Percentiles rank a stretch among this genome's conserved stretches.
Evolutionary conservation across 2,113 vertebrate genomes (phyloP).

Genomic region (Charadrius vociferus): DNA sequence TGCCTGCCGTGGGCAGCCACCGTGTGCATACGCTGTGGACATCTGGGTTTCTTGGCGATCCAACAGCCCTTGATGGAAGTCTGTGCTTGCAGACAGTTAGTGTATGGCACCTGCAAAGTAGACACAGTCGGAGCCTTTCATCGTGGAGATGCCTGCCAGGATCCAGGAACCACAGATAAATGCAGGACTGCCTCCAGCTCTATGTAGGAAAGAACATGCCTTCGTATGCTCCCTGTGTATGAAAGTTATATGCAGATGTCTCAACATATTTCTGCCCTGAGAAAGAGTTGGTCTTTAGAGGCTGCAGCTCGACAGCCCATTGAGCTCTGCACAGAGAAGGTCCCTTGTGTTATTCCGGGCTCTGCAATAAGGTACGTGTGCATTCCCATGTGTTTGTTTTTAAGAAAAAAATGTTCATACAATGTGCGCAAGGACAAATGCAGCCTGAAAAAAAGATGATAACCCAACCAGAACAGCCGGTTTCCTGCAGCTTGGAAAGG

Average conservation of each 20-base stretch:
- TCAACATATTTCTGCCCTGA: not conserved
- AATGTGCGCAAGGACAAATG: not conserved
- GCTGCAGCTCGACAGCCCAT: not conserved
- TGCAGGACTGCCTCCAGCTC: not conserved
- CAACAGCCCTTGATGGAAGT: not conserved
- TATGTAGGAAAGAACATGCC: not conserved
- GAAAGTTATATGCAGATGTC: not conserved
- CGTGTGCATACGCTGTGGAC: not conserved
- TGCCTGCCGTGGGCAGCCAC: not conserved
- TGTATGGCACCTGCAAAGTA: not conserved
- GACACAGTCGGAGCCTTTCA: not conserved
- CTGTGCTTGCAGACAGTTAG: constrained; percentile 28
- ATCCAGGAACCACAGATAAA: not conserved
- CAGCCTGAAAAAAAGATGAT: not conserved
- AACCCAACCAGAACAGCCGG: not conserved
- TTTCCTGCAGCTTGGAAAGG: not conserved
- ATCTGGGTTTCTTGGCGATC: constrained; percentile 40
- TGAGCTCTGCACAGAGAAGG: not conserved
- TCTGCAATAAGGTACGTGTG: not conserved
- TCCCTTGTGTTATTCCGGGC: not conserved
- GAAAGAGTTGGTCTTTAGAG: not conserved
- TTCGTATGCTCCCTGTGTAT: fast-evolving
- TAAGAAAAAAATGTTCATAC: not conserved
- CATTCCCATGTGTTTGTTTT: not conserved
- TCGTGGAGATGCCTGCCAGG: not conserved